Conservation (phyloP, 2,888 invertebrate genomes). For the Parasteatoda lunata region DNA sequence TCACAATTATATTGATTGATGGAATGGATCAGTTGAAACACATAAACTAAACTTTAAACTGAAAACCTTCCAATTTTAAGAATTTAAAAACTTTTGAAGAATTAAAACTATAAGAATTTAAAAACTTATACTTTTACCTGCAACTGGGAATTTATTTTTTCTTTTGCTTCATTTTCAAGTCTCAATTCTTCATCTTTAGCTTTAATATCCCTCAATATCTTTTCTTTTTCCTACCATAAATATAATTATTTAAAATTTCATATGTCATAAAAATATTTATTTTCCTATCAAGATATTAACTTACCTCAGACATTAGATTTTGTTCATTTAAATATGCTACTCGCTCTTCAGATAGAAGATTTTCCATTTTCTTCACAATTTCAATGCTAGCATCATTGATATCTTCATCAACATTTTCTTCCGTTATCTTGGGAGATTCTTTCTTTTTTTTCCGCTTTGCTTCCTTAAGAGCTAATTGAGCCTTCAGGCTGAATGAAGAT, state of each 20-base stretch:
- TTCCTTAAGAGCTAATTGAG: constrained; percentile 73
- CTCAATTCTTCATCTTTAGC: constrained; percentile 81
- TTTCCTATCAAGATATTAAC: not conserved
- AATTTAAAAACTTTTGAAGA: not conserved
- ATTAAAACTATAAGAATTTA: not conserved
- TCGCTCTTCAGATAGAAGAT: constrained; percentile 75
- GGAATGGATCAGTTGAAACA: too few species aligned
- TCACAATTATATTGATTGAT: too few species aligned
- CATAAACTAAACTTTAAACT: too few species aligned
- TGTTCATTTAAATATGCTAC: constrained; percentile 75
- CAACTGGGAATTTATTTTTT: constrained; percentile 78
- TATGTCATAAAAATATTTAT: not conserved
- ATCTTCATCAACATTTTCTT: constrained; percentile 75
- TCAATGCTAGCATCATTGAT: constrained; percentile 76
- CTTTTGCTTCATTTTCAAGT: constrained; percentile 76
- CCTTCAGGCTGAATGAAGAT: constrained; percentile 72
- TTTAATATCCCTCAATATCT: constrained; percentile 78
- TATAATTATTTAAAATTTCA: not conserved
- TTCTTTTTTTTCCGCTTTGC: constrained; percentile 69
- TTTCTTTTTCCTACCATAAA: constrained; percentile 77
- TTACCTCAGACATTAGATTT: constrained; percentile 74
- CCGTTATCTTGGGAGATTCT: constrained; percentile 68
- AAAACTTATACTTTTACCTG: constrained; percentile 11
- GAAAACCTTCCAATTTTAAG: too few species aligned
- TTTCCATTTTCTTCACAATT: constrained; percentile 74